phyloP scores from a whole-genome alignment of 2,888 invertebrate species.

The Idaea biselata region DNA sequence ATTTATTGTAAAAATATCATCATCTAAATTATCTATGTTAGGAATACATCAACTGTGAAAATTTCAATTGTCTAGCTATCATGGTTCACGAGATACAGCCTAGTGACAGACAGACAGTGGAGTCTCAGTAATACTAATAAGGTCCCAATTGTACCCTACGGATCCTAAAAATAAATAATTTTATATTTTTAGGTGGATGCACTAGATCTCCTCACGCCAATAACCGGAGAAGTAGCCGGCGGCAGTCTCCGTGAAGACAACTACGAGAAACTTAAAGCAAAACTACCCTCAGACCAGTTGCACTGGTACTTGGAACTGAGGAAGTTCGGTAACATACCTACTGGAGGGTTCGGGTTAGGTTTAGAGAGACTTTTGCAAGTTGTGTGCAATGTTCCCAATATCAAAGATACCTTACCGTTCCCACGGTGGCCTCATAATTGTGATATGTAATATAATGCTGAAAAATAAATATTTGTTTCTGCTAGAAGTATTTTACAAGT shows the following conservation, averaged over 20 bases:
- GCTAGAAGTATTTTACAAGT: too few relatives aligned
- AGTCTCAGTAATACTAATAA: too few relatives aligned
- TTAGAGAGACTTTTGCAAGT: conserved; percentile 95
- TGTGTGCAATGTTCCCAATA: conserved; percentile 90
- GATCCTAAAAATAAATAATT: too few relatives aligned
- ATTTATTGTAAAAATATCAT: too few relatives aligned
- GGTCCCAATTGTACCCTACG: too few relatives aligned
- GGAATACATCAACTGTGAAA: too few relatives aligned
- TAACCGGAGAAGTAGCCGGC: conserved; percentile 96
- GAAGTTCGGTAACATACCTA: conserved; percentile 92
- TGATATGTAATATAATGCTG: conserved; percentile 71
- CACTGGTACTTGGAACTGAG: conserved; percentile 95
- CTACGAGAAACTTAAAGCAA: conserved; percentile 81
- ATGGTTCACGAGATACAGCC: too few relatives aligned
- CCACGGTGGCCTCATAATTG: conserved; percentile 97
- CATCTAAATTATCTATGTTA: too few relatives aligned
- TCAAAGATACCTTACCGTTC: conserved; percentile 96
- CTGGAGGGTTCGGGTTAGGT: conserved; percentile 98
- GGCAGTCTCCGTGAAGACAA: conserved; percentile 95
- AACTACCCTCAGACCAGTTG: conserved; percentile 82
- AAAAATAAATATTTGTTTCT: too few relatives aligned
- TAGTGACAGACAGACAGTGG: too few relatives aligned
- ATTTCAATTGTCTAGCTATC: too few relatives aligned
- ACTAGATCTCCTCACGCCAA: conserved; percentile 92
- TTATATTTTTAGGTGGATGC: conserved; percentile 82